Base-by-base conservation (phyloP, 2,888 invertebrate species). In the Polyommatus icarus region DNA sequence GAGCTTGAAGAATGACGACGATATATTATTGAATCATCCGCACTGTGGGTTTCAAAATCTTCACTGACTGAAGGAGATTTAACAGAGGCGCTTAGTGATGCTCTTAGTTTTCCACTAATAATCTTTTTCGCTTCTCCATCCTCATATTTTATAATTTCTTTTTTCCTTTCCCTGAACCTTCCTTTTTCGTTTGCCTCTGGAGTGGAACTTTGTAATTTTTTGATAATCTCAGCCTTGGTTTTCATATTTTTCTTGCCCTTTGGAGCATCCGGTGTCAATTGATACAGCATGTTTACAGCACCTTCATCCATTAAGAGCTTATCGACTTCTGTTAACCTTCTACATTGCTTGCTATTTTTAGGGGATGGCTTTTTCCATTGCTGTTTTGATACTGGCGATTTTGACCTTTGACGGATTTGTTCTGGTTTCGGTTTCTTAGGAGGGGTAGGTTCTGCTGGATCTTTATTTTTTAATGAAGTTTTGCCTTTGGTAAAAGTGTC, bases 1-100 rank as follows among this genome's bases (percentile, higher is more conserved):
- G 97, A 97, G 87, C 97, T 97, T 73, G 97, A 97, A 2, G 98
- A 98, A 84, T 98, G 97, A 24, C 98, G 94, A 61, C 97, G 94
- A 83, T 98, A 96, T 78, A 98, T 97, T 84, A 97, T 95, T 0
- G 98, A 97, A 77, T 96, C 96, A 86, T 97, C 97, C 1, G 96
- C 96, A 83, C 95, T 94, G 61, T 95, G 94, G 73, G 94, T 93
- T 81, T 95, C 94, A 89, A 95, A 96, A 77, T 95, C 95, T 84
- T 95, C 96, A 86, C 95, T 94, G 81, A 95, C 95, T 0, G 95
- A 94, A 6, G 95, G 95, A 29, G 95, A 95, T 78, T 93, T 92
- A 0, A 92, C 89, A 73, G 91, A 91, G 81, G 89, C 89, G 80
- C 87, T 90, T 73, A 91, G 80, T 5, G 93, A 94, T 5, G 87